Evolutionary conservation across 2,113 vertebrate genomes (phyloP).

Genomic region (Phalacrocorax aristotelis): DNA sequence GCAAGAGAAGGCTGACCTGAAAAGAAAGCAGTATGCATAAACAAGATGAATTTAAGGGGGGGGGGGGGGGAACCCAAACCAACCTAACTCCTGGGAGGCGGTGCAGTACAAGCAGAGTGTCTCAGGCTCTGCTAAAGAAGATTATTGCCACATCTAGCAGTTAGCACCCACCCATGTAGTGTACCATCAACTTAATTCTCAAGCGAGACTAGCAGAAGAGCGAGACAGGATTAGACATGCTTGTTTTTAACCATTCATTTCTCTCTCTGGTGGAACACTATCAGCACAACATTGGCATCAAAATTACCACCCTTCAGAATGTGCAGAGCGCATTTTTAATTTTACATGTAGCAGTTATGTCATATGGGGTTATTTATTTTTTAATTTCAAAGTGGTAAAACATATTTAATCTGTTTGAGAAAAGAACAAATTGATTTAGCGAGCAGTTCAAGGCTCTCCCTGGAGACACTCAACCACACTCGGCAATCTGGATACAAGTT

Average conservation of each 20-base stretch:
- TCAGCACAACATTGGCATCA: slow-evolving; percentile 16
- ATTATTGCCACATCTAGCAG: slow-evolving; percentile 47
- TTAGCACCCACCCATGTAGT: slow-evolving; percentile 52
- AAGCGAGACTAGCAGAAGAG: slow-evolving; percentile 38
- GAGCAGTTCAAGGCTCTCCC: slow-evolving; percentile 34
- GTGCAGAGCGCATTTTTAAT: not conserved
- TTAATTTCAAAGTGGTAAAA: slow-evolving; percentile 36
- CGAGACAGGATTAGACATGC: slow-evolving; percentile 63
- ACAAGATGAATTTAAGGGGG: not conserved
- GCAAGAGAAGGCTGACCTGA: not conserved
- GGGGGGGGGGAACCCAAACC: too few species aligned
- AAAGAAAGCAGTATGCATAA: not conserved
- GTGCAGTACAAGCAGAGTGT: not conserved
- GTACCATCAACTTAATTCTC: slow-evolving; percentile 47
- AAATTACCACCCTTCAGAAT: slow-evolving; percentile 44
- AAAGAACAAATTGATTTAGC: slow-evolving; percentile 54
- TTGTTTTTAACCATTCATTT: slow-evolving; percentile 63
- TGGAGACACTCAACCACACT: slow-evolving; percentile 24
- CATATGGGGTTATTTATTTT: slow-evolving; percentile 50
- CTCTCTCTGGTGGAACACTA: slow-evolving; percentile 40
- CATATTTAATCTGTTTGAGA: slow-evolving; percentile 52
- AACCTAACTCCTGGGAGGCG: not conserved
- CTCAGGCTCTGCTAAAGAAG: not conserved
- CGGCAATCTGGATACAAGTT: slow-evolving; percentile 36
- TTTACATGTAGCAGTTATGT: not conserved